Evolutionary conservation across 1,140 invertebrate species (phyloP).

Genomic region (Batillaria attramentaria): DNA sequence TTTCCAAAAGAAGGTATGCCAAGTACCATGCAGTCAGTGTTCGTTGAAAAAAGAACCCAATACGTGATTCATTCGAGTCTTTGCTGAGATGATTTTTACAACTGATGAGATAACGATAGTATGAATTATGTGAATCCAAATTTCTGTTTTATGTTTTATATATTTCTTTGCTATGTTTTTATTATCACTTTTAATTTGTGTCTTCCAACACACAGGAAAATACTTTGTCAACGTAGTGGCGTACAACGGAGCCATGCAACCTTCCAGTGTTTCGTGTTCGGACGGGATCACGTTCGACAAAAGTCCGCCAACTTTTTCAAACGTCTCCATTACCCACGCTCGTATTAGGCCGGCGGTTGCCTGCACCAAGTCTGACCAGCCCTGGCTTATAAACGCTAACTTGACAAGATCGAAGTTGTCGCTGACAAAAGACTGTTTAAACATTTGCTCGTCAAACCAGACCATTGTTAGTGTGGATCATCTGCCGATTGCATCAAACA

Average conservation of each 20-base stretch:
- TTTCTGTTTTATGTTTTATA: no score
- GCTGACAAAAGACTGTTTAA: slow-evolving; percentile 6
- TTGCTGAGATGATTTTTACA: no score
- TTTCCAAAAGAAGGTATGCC: slow-evolving; percentile 12
- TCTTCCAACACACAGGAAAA: slow-evolving; percentile 27
- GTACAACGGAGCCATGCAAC: slow-evolving; percentile 49
- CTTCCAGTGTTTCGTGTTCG: slow-evolving; percentile 46
- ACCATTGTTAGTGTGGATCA: not conserved
- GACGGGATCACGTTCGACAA: slow-evolving; percentile 52
- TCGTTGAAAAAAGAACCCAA: no score
- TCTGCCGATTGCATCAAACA: slow-evolving; percentile 1
- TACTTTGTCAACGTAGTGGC: slow-evolving; percentile 47
- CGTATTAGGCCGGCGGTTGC: slow-evolving; percentile 23
- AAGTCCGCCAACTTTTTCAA: slow-evolving; percentile 40
- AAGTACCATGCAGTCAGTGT: no score
- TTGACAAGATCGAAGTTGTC: slow-evolving; percentile 31
- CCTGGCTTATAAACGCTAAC: slow-evolving; percentile 44
- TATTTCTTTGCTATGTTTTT: no score
- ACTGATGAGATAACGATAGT: no score
- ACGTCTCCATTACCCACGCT: slow-evolving; percentile 36
- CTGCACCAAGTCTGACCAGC: slow-evolving; percentile 31
- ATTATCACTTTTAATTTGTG: no score
- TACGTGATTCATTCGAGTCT: no score
- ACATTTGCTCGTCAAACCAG: not conserved
- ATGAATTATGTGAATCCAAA: no score